These are phyloP conservation scores for Meloe dianella DNA, from an alignment of 2,888 invertebrate species.

Conservation along the genomic window DNA sequence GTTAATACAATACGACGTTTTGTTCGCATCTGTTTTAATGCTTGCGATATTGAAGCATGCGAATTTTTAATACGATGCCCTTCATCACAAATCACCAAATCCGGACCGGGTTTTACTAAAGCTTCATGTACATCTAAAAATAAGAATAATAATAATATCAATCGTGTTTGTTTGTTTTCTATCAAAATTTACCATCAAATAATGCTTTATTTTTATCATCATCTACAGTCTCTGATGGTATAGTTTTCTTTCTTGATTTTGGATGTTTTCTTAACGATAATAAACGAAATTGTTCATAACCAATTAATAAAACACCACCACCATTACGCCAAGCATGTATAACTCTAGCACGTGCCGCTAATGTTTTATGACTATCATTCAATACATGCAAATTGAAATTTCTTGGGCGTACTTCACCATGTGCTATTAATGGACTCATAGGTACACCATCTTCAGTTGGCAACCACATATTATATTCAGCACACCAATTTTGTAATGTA, in stretches of 20 bases:
- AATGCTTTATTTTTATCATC: slow-evolving; percentile 72
- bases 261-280: slow-evolving; percentile 80
- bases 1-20: slow-evolving; percentile 94
- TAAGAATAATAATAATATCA: slow-evolving; percentile 14
- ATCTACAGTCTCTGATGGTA: slow-evolving; percentile 58
- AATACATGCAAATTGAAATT: slow-evolving; percentile 88
- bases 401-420: slow-evolving; percentile 75
- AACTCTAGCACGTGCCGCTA: slow-evolving; percentile 86
- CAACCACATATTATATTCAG: slow-evolving; percentile 98
- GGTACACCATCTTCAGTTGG: slow-evolving; percentile 68
- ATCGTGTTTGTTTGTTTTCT: neutral
- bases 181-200: slow-evolving; percentile 72
- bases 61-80: slow-evolving; percentile 98
- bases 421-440: slow-evolving; percentile 64
- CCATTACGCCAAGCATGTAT: slow-evolving; percentile 83
- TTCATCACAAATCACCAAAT: slow-evolving; percentile 94
- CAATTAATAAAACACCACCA: slow-evolving; percentile 94
- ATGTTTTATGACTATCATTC: slow-evolving; percentile 93
- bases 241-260: slow-evolving; percentile 67
- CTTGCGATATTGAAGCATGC: slow-evolving; percentile 94
- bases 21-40: slow-evolving; percentile 92
- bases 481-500: slow-evolving; percentile 96
- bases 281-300: slow-evolving; percentile 95
- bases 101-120: slow-evolving; percentile 89
- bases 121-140: slow-evolving; percentile 79